Conservation (phyloP, 2,113 vertebrate species). For the Motacilla alba region DNA sequence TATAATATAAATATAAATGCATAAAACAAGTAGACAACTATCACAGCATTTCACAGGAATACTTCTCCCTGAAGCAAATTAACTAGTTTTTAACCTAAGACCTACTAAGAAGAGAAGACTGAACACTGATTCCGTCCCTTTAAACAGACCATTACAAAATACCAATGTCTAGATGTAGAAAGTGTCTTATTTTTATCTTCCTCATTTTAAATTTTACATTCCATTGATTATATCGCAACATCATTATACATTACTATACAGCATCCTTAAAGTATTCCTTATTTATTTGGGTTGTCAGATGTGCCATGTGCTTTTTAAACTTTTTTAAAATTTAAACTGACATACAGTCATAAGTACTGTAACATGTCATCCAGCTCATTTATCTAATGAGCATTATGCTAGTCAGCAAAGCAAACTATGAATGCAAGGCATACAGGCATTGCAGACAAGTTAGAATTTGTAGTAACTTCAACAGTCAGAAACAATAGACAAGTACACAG, state of each 20-base stretch:
- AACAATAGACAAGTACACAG: not conserved
- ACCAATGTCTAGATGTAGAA: not conserved
- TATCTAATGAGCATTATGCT: not conserved
- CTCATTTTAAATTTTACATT: not conserved
- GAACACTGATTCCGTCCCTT: not conserved
- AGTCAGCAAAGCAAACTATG: not conserved
- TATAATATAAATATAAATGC: not conserved
- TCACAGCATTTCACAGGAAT: not conserved
- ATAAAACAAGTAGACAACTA: not conserved
- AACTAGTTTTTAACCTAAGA: not conserved
- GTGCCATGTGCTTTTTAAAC: not conserved
- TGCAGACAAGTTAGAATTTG: not conserved
- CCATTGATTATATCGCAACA: not conserved
- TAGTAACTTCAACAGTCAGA: not conserved
- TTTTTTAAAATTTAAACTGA: not conserved
- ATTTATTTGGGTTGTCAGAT: not conserved
- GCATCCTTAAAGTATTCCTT: not conserved
- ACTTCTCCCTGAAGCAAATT: not conserved
- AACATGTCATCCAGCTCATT: not conserved
- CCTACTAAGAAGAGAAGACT: not conserved
- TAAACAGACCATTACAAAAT: not conserved
- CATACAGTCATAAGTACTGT: not conserved
- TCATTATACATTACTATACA: not conserved
- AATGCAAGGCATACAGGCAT: not conserved
- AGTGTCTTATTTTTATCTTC: not conserved